phyloP scores from a whole-genome alignment of 2,888 invertebrate genomes.

The Orthosia cruda region DNA sequence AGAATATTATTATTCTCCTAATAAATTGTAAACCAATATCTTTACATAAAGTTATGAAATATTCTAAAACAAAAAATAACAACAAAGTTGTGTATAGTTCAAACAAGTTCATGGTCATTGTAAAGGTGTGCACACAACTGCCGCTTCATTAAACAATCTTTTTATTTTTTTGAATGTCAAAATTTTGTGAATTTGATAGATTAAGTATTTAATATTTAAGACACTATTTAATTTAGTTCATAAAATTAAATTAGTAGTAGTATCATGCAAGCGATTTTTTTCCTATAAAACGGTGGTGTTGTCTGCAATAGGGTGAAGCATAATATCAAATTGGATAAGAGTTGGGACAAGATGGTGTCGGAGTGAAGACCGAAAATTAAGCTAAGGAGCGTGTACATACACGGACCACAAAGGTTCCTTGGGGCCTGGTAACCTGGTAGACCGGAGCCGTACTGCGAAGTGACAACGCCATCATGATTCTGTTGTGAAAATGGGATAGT shows the following conservation, averaged over 20 bases:
- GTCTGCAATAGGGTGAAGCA: background rate
- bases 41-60: constrained; percentile 47
- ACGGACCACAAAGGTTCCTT: too few species aligned
- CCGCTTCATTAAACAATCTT: background rate
- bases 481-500: too few species aligned
- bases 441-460: too few species aligned
- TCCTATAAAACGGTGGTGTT: background rate
- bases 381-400: too few species aligned
- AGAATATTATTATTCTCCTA: background rate
- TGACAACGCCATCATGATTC: too few species aligned
- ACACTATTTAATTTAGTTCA: background rate
- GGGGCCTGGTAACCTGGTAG: too few species aligned
- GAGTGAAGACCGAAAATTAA: too few species aligned
- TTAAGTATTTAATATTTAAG: too few species aligned
- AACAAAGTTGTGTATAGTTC: constrained; percentile 42
- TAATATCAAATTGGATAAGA: background rate
- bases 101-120: constrained; percentile 57
- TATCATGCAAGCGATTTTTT: too few species aligned
- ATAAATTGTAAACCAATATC: constrained; percentile 17
- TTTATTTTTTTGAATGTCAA: too few species aligned
- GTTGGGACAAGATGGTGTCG: too few species aligned
- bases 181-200: too few species aligned
- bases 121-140: constrained; percentile 35
- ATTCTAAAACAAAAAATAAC: constrained; percentile 32
- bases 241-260: background rate